Evolutionary conservation across 2,113 vertebrate genomes (phyloP).

Genomic region (Acanthisitta chloris): DNA sequence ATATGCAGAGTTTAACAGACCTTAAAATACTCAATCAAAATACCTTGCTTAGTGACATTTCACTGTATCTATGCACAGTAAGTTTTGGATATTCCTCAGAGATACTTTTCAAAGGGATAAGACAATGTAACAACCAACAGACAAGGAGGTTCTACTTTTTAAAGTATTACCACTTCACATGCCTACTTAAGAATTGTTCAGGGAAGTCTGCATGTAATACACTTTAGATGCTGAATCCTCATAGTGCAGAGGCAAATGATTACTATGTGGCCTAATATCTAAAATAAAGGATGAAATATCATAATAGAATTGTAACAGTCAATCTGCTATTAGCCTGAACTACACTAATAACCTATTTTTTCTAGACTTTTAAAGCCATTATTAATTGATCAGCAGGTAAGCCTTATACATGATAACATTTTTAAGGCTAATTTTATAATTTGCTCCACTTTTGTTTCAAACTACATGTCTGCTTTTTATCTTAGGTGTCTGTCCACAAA

Average conservation of each 20-base stretch:
- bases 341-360: neutral
- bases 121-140: neutral
- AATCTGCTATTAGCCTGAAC: neutral
- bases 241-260: neutral
- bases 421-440: neutral
- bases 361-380: neutral
- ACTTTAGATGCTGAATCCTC: neutral
- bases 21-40: conserved; percentile 5
- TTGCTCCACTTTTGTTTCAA: neutral
- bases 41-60: neutral
- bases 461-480: neutral
- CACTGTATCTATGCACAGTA: neutral
- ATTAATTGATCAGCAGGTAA: neutral
- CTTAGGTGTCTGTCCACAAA: neutral
- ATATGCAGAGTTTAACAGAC: neutral
- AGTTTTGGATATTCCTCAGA: neutral
- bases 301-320: neutral
- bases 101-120: neutral
- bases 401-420: neutral
- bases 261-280: neutral
- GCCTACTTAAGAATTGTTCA: neutral
- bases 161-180: neutral
- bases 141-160: neutral
- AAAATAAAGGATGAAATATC: neutral
- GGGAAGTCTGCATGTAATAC: neutral